These are phyloP conservation scores for Lamellibrachia luymesi DNA, from an alignment of 1,140 invertebrate genomes.

Conservation along the genomic window DNA sequence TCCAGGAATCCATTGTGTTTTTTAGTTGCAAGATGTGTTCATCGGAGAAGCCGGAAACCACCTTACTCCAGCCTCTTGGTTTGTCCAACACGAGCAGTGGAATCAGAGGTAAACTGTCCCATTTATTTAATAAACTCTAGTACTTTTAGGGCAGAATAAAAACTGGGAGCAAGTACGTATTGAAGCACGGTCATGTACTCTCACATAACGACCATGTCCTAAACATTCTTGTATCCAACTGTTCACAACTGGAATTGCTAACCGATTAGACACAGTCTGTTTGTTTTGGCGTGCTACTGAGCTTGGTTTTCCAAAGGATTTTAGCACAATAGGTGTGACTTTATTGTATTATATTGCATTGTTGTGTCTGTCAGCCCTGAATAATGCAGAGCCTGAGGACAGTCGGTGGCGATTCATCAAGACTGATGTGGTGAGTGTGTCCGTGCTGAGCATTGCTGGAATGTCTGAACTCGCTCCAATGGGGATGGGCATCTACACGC, in stretches of 20 bases:
- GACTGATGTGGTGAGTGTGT: background rate
- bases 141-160: too few relatives aligned
- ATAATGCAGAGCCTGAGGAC: background rate
- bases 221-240: too few relatives aligned
- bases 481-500: conserved; percentile 49
- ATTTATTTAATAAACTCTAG: background rate
- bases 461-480: background rate
- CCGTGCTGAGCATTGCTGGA: background rate
- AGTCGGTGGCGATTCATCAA: background rate
- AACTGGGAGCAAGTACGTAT: too few relatives aligned
- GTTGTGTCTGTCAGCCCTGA: background rate
- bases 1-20: background rate
- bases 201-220: too few relatives aligned
- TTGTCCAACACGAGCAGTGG: background rate
- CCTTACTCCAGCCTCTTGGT: background rate
- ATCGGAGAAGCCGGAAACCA: background rate
- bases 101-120: background rate
- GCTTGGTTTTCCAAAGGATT: too few relatives aligned
- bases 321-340: too few relatives aligned
- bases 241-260: too few relatives aligned
- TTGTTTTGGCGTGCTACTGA: too few relatives aligned
- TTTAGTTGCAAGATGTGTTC: background rate
- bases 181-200: too few relatives aligned
- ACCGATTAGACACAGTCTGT: too few relatives aligned
- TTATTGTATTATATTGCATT: too few relatives aligned